Conservation (phyloP, 2,797 vertebrate genomes). For the Sebastes steindachneri region DNA sequence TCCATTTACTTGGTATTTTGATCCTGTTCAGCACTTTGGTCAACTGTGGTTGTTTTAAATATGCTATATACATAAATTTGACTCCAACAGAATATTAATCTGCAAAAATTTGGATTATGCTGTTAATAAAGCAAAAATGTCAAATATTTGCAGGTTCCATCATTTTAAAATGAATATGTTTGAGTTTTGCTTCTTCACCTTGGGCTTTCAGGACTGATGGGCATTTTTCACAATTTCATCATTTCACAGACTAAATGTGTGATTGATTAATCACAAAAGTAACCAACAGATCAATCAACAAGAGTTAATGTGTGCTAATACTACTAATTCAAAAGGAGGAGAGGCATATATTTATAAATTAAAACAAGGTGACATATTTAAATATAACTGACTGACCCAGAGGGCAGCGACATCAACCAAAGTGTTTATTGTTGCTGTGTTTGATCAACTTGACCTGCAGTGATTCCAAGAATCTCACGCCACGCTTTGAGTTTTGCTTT, state of each 20-base stretch:
- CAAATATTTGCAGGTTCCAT: neutral
- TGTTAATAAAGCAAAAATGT: neutral
- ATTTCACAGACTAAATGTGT: neutral
- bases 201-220: no score
- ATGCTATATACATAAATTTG: neutral
- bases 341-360: neutral
- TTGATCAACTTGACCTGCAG: constrained; percentile 30
- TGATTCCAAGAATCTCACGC: constrained; percentile 20
- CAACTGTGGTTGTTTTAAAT: neutral
- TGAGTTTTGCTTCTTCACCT: neutral
- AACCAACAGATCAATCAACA: neutral
- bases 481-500: neutral
- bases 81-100: neutral
- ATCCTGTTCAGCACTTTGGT: neutral
- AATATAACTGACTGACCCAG: no score
- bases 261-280: neutral
- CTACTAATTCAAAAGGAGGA: neutral
- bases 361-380: neutral
- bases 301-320: neutral
- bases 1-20: neutral
- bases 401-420: neutral
- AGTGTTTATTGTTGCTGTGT: constrained; percentile 13
- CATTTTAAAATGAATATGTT: neutral
- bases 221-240: no score
- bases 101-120: no score